phyloP scores from a whole-genome alignment of 1,140 invertebrate genomes.

The Nomia melanderi region DNA sequence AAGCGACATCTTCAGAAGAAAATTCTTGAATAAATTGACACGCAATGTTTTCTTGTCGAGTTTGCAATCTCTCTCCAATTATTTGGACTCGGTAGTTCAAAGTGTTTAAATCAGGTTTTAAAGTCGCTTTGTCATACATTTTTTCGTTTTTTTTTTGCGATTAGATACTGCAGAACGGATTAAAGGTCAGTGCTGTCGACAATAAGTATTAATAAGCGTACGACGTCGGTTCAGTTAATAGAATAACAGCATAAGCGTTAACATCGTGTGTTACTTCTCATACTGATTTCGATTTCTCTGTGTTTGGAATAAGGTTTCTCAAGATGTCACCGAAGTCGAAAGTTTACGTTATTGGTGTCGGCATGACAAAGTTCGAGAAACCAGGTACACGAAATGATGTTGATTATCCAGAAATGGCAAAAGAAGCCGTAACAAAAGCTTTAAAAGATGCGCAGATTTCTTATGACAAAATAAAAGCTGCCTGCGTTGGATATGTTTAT shows the following conservation, averaged over 20 bases:
- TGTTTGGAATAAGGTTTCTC: not conserved
- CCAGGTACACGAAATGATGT: constrained; percentile 89
- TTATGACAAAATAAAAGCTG: constrained; percentile 92
- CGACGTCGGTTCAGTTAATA: not conserved
- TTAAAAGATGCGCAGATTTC: constrained; percentile 92
- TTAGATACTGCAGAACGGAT: constrained; percentile 18
- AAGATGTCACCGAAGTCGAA: constrained; percentile 79
- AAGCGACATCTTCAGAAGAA: constrained; percentile 23
- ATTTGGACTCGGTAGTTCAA: not conserved
- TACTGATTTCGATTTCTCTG: not conserved
- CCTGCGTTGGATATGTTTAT: constrained; percentile 96
- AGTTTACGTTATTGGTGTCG: constrained; percentile 97
- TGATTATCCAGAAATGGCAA: constrained; percentile 97
- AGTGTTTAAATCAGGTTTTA: not conserved
- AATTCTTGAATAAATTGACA: not conserved
- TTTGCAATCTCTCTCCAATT: not conserved
- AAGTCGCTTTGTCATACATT: constrained; percentile 39
- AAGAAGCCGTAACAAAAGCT: constrained; percentile 95
- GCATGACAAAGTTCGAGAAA: constrained; percentile 98
- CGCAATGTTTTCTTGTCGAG: not conserved
- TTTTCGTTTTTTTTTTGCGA: not conserved
- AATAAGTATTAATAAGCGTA: not conserved
- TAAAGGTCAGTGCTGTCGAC: constrained; percentile 36
- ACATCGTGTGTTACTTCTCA: not conserved
- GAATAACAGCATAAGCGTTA: not conserved